Evolutionary conservation across 2,888 invertebrate species (phyloP), one percentile per base, ranked within the genome.

Genomic region (Diplolepis rosae): DNA sequence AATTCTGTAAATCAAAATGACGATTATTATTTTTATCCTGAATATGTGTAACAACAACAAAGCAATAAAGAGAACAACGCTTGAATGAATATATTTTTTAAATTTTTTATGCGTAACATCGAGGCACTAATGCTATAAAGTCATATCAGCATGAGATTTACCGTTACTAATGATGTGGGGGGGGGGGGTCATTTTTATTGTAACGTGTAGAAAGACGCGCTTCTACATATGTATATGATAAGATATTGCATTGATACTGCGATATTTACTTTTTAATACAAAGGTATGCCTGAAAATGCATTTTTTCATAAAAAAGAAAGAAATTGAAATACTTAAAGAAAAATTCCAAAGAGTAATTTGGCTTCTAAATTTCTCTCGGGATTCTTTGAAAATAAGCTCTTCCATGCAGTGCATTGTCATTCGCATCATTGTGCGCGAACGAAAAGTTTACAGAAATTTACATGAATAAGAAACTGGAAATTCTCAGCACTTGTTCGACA

Each of bases 321-420:
- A n/a, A n/a, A n/a, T n/a, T n/a, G n/a, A n/a, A n/a, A n/a, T n/a
- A 15, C 5, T 24, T 11, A 18, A 6, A n/a, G 27, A 51, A 13
- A 3, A 28, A 13, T n/a, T 51, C 6, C 24, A 51, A 27, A n/a
- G 30, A 30, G 30, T 4, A 2, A 30, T 54, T 28, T 35, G 22
- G 30, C 22, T 56, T 35, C 32, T 35, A 9, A 13, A 32, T 56
- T 35, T 9, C 22, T 13, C 18, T 48, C 45, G 45, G 22, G 13
- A 32, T 56, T 24, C 11, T 32, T 52, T 28, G n/a, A 22, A 61
- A 61, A 61, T 22, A 39, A 39, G 32, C 39, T 61, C 32, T 61
- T 22, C 24, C 35, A n/a, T n/a, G n/a, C n/a, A 39, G 61, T 52
- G 52, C 61, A 61, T 27, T 61, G 61, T 61, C 61, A 39, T 61